Evolutionary conservation across 2,888 invertebrate species (phyloP), one percentile per base, ranked within the genome.

Genomic region (Xylota segnis): DNA sequence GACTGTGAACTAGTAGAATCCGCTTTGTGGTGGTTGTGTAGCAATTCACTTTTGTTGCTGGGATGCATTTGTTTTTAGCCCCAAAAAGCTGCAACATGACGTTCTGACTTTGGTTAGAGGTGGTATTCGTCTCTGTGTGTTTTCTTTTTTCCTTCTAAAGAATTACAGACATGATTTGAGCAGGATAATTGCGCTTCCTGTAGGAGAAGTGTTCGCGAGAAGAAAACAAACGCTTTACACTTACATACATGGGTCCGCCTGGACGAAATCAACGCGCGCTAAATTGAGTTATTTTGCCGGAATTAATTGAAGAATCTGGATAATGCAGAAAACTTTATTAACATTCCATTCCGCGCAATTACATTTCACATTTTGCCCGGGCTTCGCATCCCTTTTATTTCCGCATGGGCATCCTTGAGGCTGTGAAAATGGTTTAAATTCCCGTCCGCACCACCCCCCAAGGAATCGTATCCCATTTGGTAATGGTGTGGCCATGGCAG

Each of bases 291-390:
- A 86, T 86, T 82, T 74, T 72, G 47, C 47, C 68, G 72, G 63
- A 66, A 86, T 77, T 86, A 82, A 82, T 82, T 77, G 68, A 86
- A 77, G 86, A 86, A 86, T 86, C 77, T 82, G 81, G 70, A 76
- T 82, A 72, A 76, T 82, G 71, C 72, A 70, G 59, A 81, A 72
- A 86, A 86, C 68, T 82, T 86, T 86, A 86, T 86, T 86, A 86
- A 86, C 86, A 82, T 86, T 86, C 86, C 86, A 82, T 86, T 86
- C 86, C 82, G 77, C 76, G 66, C 82, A 86, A 86, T 86, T 86
- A 86, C 82, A 77, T 72, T 82, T 72, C 66, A 63, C 86, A 82
- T 86, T 86, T 77, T 50, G 68, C 5, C 40, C 66, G 52, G 58
- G 59, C 61, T 70, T 81, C 14, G 66, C 43, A 70, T 79, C 75